Percentiles rank a stretch among this genome's conserved stretches.
These are phyloP conservation scores for Halichoeres trimaculatus DNA, from an alignment of 2,113 vertebrate genomes.

Conservation along the genomic window DNA sequence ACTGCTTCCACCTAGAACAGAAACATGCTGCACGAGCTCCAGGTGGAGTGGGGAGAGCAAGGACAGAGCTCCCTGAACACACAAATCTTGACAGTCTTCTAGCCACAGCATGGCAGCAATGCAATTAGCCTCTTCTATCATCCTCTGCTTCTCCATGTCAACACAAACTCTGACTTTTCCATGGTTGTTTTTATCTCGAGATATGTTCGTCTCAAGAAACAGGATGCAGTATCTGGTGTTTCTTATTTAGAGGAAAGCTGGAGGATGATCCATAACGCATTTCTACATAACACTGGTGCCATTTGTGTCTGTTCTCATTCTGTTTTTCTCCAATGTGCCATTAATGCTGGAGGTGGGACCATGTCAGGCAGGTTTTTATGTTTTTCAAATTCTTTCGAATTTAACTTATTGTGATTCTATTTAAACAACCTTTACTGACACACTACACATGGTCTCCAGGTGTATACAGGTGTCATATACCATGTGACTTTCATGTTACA, in stretches of 20 bases:
- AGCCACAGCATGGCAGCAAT: constrained; percentile 43
- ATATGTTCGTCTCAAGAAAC: not conserved
- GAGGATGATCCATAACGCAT: constrained; percentile 32
- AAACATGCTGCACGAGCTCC: constrained; percentile 48
- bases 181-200: constrained; percentile 10
- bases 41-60: not conserved
- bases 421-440: constrained; percentile 22
- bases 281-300: constrained; percentile 57
- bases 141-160: constrained; percentile 44
- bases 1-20: constrained; percentile 58
- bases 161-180: constrained; percentile 25
- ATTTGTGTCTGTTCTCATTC: constrained; percentile 57
- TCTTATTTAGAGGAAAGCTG: constrained; percentile 1
- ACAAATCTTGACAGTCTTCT: constrained; percentile 36
- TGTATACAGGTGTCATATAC: constrained; percentile 42
- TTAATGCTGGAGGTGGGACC: constrained; percentile 43
- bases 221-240: constrained; percentile 21
- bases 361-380: constrained; percentile 8
- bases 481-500: constrained; percentile 44
- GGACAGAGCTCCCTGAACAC: constrained; percentile 19
- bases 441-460: constrained; percentile 24
- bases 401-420: constrained; percentile 5
- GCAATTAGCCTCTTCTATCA: constrained; percentile 34
- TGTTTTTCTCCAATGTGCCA: constrained; percentile 76
- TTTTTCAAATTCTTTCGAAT: constrained; percentile 14